phyloP scores from a whole-genome alignment of 2,113 vertebrate genomes.

The Alosa alosa region DNA sequence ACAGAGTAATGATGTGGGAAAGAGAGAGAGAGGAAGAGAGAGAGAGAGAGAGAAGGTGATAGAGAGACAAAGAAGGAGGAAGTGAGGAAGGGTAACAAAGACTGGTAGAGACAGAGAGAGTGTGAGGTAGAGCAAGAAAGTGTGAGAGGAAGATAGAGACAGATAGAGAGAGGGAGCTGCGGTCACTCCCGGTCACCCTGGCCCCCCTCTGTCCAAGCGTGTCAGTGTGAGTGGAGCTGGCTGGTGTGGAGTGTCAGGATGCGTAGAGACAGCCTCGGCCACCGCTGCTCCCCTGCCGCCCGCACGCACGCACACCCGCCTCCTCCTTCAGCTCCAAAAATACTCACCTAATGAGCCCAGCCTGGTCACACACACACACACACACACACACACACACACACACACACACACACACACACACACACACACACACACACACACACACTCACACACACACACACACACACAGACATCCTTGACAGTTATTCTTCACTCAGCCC shows the following conservation, averaged over 20 bases:
- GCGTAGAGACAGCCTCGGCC: not conserved
- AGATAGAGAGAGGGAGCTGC: slow-evolving; percentile 9
- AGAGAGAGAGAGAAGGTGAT: not conserved
- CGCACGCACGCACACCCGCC: not conserved
- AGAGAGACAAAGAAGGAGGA: not conserved
- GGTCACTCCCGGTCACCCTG: not conserved
- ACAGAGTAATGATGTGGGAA: not conserved
- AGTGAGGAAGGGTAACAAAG: not conserved
- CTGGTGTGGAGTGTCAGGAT: not conserved
- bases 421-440: not conserved
- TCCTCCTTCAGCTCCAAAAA: slow-evolving; percentile 7
- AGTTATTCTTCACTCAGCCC: not conserved
- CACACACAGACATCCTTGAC: not conserved
- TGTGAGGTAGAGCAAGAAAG: not conserved
- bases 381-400: not conserved
- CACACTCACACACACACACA: not conserved
- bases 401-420: not conserved
- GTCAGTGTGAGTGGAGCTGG: slow-evolving; percentile 15
- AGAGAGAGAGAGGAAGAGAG: not conserved
- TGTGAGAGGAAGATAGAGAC: not conserved
- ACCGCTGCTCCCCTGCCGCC: not conserved
- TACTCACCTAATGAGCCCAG: not conserved
- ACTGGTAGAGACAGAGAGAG: not conserved
- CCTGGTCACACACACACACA: not conserved
- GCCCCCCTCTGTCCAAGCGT: not conserved